These are phyloP conservation scores for Ceyx melanurus DNA, from an alignment of 2,113 vertebrate species.

Conservation along the genomic window DNA sequence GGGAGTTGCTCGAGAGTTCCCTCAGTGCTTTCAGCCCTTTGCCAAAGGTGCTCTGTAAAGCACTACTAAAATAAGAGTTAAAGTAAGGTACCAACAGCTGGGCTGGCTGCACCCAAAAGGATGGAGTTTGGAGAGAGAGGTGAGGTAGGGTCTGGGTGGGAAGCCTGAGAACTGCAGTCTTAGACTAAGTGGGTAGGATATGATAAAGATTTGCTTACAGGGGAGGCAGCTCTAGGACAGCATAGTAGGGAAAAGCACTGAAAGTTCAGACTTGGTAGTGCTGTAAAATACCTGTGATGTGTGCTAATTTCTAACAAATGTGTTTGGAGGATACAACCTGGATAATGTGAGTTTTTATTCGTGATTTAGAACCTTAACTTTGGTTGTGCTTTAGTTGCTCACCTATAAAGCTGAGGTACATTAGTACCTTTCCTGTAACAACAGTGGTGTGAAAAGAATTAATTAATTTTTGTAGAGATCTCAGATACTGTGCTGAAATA, in stretches of 20 bases:
- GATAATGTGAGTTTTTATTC: neutral
- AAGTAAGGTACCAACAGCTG: neutral
- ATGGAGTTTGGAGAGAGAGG: neutral
- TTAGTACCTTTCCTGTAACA: neutral
- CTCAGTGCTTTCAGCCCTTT: neutral
- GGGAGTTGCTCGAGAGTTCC: neutral
- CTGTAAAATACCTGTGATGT: neutral
- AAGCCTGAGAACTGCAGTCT: accelerated
- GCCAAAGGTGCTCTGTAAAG: neutral
- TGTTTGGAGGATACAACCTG: neutral
- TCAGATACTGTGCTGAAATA: neutral
- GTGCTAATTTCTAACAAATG: neutral
- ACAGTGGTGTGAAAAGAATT: neutral
- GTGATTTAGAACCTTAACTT: neutral
- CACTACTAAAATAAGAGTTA: neutral
- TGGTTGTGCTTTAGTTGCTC: neutral
- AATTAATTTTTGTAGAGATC: neutral
- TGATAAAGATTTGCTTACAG: neutral
- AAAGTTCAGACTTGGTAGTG: neutral
- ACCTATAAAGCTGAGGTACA: neutral
- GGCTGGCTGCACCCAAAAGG: neutral
- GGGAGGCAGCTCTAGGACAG: neutral
- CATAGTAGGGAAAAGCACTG: neutral
- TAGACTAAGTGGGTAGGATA: too few relatives aligned
- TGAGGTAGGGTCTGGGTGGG: accelerated